Conservation (phyloP, 2,113 vertebrate species). For the Hippocampus mohnikei region DNA sequence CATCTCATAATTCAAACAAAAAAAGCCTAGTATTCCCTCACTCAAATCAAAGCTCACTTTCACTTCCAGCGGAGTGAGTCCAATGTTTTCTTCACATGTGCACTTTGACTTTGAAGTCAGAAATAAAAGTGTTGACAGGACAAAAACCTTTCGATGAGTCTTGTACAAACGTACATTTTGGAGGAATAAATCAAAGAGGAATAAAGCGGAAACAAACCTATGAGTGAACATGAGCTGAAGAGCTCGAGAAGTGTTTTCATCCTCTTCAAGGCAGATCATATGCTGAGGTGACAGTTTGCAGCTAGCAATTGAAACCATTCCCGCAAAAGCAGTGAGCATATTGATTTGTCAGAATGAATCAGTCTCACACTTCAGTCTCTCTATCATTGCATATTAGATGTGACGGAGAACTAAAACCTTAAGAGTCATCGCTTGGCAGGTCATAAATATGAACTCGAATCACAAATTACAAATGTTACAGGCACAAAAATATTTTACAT, state of each 20-base stretch:
- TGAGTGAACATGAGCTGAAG: slow-evolving; percentile 3
- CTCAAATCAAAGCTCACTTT: slow-evolving; percentile 3
- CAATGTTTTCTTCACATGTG: slow-evolving; percentile 8
- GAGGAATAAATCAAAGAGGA: slow-evolving; percentile 16
- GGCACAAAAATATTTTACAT: slow-evolving; percentile 3
- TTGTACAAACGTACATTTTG: slow-evolving; percentile 27
- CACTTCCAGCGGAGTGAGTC: slow-evolving; percentile 16
- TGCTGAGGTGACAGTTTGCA: slow-evolving; percentile 2
- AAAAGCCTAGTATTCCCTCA: background rate
- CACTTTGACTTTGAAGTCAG: slow-evolving; percentile 22
- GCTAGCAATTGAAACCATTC: slow-evolving; percentile 10
- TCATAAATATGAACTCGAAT: slow-evolving; percentile 6
- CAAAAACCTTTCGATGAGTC: slow-evolving; percentile 28
- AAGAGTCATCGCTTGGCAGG: slow-evolving; percentile 1
- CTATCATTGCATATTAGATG: slow-evolving; percentile 8
- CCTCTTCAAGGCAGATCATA: background rate
- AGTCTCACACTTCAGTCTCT: slow-evolving; percentile 3
- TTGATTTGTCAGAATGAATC: slow-evolving; percentile 20
- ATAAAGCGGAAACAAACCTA: slow-evolving; percentile 36
- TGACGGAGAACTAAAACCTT: slow-evolving; percentile 12
- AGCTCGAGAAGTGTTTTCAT: slow-evolving; percentile 1
- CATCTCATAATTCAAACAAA: background rate
- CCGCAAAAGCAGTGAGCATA: slow-evolving; percentile 6
- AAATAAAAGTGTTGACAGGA: slow-evolving; percentile 23
- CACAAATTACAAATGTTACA: slow-evolving; percentile 9